phyloP scores from a whole-genome alignment of 2,113 vertebrate species.

The Zosterops japonicus region DNA sequence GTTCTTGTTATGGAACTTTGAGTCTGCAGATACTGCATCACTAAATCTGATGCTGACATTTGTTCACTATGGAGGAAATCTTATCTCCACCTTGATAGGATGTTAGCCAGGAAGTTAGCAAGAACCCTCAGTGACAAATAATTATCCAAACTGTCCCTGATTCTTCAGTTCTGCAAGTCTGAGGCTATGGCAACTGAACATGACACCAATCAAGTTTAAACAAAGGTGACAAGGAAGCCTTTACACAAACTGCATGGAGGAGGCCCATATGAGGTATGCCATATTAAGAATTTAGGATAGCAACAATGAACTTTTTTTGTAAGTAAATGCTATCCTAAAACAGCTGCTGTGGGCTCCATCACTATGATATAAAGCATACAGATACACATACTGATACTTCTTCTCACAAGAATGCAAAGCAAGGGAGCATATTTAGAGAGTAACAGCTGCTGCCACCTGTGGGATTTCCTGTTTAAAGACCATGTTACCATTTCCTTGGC shows the following conservation, averaged over 20 bases:
- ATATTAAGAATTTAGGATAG: neutral
- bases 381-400: neutral
- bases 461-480: neutral
- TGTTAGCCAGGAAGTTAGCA: neutral
- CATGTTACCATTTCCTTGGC: neutral
- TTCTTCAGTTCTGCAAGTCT: neutral
- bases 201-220: neutral
- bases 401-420: neutral
- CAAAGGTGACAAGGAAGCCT: neutral
- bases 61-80: neutral
- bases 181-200: neutral
- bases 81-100: neutral
- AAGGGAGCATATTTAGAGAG: neutral
- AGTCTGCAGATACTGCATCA: neutral
- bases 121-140: neutral
- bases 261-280: neutral
- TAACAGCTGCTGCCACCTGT: neutral
- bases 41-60: neutral
- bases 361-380: neutral
- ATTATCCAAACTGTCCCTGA: neutral
- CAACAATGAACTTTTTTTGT: neutral
- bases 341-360: neutral
- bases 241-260: neutral
- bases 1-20: neutral
- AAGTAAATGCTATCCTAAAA: neutral